phyloP scores from a whole-genome alignment of 2,888 invertebrate species.

The Harmothoe impar region DNA sequence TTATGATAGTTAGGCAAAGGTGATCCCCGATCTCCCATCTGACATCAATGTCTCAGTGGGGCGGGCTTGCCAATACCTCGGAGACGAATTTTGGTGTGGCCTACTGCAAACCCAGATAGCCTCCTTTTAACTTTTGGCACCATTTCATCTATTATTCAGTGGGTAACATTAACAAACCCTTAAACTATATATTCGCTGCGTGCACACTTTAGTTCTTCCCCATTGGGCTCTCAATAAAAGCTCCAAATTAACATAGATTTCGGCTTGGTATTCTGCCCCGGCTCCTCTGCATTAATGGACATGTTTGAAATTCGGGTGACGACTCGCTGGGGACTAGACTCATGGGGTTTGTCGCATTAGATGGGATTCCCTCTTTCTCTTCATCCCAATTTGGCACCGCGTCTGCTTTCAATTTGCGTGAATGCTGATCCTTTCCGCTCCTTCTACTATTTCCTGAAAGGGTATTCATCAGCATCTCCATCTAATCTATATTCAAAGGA shows the following conservation, averaged over 20 bases:
- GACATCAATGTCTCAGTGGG: no score
- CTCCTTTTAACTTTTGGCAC: conserved; percentile 21
- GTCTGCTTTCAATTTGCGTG: background rate
- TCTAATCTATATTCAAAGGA: no score
- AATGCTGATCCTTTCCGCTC: no score
- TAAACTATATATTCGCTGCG: background rate
- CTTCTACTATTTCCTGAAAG: no score
- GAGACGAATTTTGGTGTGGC: background rate
- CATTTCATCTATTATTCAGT: conserved; percentile 2
- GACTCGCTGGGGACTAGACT: background rate
- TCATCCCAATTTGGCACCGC: background rate
- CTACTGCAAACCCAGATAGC: background rate
- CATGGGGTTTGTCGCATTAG: background rate
- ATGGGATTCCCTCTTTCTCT: background rate
- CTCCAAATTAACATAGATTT: conserved; percentile 6
- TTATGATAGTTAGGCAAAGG: no score
- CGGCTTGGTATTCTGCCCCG: background rate
- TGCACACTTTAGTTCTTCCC: background rate
- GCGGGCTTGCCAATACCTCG: no score
- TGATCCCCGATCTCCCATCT: no score
- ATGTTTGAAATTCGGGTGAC: conserved; percentile 18
- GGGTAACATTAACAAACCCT: background rate
- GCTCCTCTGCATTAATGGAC: background rate
- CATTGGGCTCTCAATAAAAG: background rate
- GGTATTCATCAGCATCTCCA: no score